Percentiles rank a stretch among this genome's conserved stretches.
Evolutionary conservation across 2,113 vertebrate genomes (phyloP).

Genomic region (Caracal caracal): DNA sequence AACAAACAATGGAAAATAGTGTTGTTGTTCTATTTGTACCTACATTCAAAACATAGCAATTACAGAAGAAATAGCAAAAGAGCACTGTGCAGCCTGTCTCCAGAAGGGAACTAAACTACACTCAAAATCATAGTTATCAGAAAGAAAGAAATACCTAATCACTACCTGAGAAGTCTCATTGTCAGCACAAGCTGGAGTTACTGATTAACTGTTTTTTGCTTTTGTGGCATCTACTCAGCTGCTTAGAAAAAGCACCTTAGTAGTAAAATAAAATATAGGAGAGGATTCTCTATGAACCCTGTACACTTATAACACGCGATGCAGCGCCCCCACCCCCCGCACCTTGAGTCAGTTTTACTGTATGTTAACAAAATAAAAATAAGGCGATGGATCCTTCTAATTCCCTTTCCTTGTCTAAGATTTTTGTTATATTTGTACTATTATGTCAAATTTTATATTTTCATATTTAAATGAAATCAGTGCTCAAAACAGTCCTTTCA

Average conservation of each 20-base stretch:
- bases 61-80: background rate
- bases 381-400: background rate
- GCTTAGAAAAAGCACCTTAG: background rate
- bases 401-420: background rate
- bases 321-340: background rate
- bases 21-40: conserved; percentile 1
- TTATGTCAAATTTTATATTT: background rate
- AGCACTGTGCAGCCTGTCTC: background rate
- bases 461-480: background rate
- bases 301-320: background rate
- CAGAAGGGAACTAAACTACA: background rate
- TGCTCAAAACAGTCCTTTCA: background rate
- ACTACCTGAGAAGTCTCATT: background rate
- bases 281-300: background rate
- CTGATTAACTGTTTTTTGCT: background rate
- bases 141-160: background rate
- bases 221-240: background rate
- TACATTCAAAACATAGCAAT: background rate
- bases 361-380: conserved; percentile 31
- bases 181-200: background rate
- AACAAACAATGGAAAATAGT: conserved; percentile 31
- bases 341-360: background rate
- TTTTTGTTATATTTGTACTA: background rate
- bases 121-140: background rate
- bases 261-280: background rate